phyloP scores from a whole-genome alignment of 2,888 invertebrate species.

The Gymnoscelis rufifasciata region DNA sequence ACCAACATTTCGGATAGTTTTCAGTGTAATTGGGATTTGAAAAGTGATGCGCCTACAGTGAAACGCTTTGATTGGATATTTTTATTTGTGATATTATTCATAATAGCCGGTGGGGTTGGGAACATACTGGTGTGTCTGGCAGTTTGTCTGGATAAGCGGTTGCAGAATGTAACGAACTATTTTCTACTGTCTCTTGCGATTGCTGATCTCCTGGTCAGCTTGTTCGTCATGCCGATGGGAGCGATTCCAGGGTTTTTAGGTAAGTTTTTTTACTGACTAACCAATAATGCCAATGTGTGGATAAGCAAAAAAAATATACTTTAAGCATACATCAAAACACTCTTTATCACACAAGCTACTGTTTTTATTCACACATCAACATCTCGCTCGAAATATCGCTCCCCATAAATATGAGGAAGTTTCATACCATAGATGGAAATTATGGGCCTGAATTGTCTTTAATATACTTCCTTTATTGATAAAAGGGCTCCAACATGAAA shows the following conservation, averaged over 20 bases:
- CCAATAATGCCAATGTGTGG: too few species aligned
- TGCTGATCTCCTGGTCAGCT: conserved; percentile 94
- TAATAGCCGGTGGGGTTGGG: conserved; percentile 92
- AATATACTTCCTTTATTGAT: neutral
- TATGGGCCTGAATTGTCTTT: neutral
- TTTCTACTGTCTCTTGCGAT: conserved; percentile 95
- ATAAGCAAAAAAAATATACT: too few species aligned
- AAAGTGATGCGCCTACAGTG: conserved; percentile 38
- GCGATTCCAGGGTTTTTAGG: conserved; percentile 96
- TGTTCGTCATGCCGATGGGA: conserved; percentile 97
- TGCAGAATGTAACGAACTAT: conserved; percentile 98
- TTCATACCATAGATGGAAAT: neutral
- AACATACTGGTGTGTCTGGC: conserved; percentile 96
- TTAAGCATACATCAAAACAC: too few species aligned
- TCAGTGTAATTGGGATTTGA: conserved; percentile 61
- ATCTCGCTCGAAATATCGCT: too few species aligned
- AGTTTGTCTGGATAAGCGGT: conserved; percentile 90
- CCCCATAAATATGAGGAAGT: too few species aligned
- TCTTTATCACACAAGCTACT: too few species aligned
- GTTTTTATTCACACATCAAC: too few species aligned
- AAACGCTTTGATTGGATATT: conserved; percentile 88
- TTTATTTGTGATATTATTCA: conserved; percentile 90
- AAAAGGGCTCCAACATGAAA: neutral
- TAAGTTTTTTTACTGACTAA: too few species aligned
- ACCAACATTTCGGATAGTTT: conserved; percentile 48